These are phyloP conservation scores for Laterallus jamaicensis DNA, from an alignment of 2,113 vertebrate species.

Conservation along the genomic window DNA sequence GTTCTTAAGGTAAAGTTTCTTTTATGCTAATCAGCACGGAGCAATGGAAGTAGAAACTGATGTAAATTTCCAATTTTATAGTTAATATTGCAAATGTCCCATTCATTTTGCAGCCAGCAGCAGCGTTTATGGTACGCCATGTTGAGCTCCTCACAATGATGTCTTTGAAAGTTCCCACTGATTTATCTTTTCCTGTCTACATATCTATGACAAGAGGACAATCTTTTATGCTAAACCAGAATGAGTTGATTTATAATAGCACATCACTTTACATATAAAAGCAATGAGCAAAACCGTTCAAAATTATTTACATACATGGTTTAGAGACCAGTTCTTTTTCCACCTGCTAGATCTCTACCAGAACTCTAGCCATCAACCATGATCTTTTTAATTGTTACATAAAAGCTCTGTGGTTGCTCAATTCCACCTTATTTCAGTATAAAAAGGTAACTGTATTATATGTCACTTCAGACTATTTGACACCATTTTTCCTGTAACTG, in stretches of 20 bases:
- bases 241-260: neutral
- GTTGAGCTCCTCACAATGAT: neutral
- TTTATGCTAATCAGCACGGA: neutral
- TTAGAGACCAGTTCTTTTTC: neutral
- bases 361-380: neutral
- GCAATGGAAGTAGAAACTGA: neutral
- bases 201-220: neutral
- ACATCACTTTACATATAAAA: neutral
- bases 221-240: neutral
- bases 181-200: neutral
- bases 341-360: neutral
- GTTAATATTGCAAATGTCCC: neutral
- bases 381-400: neutral
- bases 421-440: neutral
- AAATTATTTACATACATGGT: neutral
- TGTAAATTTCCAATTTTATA: neutral
- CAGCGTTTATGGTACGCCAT: neutral
- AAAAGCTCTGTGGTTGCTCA: neutral
- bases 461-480: neutral
- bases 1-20: neutral
- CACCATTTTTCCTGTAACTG: neutral
- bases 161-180: neutral
- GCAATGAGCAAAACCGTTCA: neutral
- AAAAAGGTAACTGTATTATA: neutral
- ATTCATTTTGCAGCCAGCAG: neutral